These are phyloP conservation scores for Dendrocincla tyrannina DNA, from an alignment of 2,797 vertebrate species.

Conservation along the genomic window DNA sequence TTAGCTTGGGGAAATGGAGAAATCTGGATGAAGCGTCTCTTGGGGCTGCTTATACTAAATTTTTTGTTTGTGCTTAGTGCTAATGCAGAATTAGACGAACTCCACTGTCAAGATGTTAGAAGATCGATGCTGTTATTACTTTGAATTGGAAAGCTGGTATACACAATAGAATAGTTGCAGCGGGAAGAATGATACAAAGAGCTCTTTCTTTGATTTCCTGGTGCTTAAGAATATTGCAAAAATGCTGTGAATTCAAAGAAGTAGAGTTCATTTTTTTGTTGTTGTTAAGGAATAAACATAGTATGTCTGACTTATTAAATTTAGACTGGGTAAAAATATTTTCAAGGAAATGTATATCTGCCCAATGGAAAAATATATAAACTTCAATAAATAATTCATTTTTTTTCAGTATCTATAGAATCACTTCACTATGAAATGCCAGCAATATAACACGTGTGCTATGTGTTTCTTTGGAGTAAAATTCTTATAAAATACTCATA, in stretches of 20 bases:
- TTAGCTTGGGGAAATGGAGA: constrained; percentile 60
- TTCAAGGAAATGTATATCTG: neutral
- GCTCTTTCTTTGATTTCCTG: constrained; percentile 25
- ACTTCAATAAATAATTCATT: neutral
- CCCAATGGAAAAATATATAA: neutral
- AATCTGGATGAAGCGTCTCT: constrained; percentile 31
- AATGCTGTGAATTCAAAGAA: neutral
- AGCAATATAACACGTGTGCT: neutral
- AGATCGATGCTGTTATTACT: constrained; percentile 67
- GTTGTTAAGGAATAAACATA: neutral
- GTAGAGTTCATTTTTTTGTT: neutral
- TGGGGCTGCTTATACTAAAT: constrained; percentile 50
- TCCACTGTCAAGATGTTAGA: constrained; percentile 56
- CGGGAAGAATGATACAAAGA: constrained; percentile 9
- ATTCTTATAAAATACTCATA: neutral
- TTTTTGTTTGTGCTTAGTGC: constrained; percentile 62
- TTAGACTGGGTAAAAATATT: neutral
- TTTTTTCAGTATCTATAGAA: neutral
- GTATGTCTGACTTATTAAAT: constrained; percentile 1
- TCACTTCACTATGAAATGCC: neutral
- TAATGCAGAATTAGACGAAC: constrained; percentile 59
- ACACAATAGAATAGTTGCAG: constrained; percentile 16
- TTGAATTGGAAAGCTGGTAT: constrained; percentile 46
- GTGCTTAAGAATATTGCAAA: constrained; percentile 23
- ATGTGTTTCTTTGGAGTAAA: neutral